Evolutionary conservation across 2,113 vertebrate species (phyloP), one percentile per base, ranked within the genome.

Genomic region (Anseranas semipalmata): DNA sequence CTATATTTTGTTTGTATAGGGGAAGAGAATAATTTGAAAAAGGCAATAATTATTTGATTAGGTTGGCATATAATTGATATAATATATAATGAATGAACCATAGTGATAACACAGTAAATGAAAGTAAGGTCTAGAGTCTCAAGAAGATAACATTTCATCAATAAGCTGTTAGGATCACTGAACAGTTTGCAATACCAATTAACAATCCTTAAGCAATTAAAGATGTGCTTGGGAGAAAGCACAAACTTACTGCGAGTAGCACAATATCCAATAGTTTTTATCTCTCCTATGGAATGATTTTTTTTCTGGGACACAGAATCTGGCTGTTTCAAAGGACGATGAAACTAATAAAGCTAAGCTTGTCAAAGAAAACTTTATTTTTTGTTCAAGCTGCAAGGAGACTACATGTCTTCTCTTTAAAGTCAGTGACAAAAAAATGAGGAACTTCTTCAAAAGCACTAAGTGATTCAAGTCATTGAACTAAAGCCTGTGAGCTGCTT

Each of bases 181-280:
- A 84, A 68, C 35, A 75, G 28, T 93, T 87, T 79, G 12, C 67
- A 87, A 76, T 62, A 75, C 10, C 55, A 93, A 93, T 88, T 95
- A 94, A 84, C 93, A 96, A 95, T 55, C 50, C 43, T 85, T 66
- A 73, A 95, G 65, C 68, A 95, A 87, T 89, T 96, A 85, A 94
- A 55, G 46, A 25, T 63, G 18, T 75, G 37, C 67, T 74, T 59
- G 55, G 67, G 60, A 65, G 81, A 96, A 92, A 81, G 41, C 15
- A 22, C 25, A 46, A 87, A 89, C 72, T 91, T 85, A 84, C 37
- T 58, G 28, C 9, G 77, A 77, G 32, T 27, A 80, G n/a, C 35
- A 65, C 22, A 75, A 48, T 81, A 62, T 65, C 46, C 32, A 81
- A 67, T 71, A 63, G 12, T 55, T 90, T 91, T 83, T 88, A 74